Evolutionary conservation across 1,140 invertebrate genomes (phyloP).

Genomic region (Thalassaphorura encarpata): DNA sequence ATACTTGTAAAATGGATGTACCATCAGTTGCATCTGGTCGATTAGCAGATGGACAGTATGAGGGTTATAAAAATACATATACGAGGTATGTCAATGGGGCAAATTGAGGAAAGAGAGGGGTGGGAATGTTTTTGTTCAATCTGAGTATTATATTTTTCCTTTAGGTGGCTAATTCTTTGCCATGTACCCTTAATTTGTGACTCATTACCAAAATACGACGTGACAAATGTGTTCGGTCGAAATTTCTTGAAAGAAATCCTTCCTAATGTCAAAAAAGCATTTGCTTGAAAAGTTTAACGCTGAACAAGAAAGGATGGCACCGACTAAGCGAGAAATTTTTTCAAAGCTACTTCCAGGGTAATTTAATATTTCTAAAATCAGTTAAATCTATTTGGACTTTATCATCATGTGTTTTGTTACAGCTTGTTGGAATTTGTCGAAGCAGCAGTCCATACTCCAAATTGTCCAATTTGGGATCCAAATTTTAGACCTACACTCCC

Average conservation of each 20-base stretch:
- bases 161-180: conserved; percentile 87
- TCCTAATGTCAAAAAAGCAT: conserved; percentile 74
- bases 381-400: not conserved
- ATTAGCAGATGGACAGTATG: conserved; percentile 13
- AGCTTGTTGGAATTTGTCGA: conserved; percentile 72
- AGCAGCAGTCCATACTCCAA: conserved; percentile 71
- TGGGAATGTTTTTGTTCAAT: conserved; percentile 9
- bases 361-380: no score
- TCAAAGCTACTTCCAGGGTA: conserved; percentile 26
- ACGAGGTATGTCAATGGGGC: conserved; percentile 11
- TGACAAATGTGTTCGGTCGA: conserved; percentile 78
- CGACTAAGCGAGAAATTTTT: conserved; percentile 17
- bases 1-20: conserved; percentile 26
- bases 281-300: conserved; percentile 46
- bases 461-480: conserved; percentile 86
- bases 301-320: conserved; percentile 27
- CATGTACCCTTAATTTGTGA: conserved; percentile 91
- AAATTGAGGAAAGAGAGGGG: not conserved
- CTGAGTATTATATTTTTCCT: conserved; percentile 7
- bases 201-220: conserved; percentile 51
- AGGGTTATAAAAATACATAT: conserved; percentile 23
- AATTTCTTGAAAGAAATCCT: conserved; percentile 77
- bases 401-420: conserved; percentile 6
- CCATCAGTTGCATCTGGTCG: conserved; percentile 15
- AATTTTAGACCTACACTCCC: conserved; percentile 68